Base-by-base conservation (phyloP, 1,140 invertebrate species). In the Drosophila ambigua region DNA sequence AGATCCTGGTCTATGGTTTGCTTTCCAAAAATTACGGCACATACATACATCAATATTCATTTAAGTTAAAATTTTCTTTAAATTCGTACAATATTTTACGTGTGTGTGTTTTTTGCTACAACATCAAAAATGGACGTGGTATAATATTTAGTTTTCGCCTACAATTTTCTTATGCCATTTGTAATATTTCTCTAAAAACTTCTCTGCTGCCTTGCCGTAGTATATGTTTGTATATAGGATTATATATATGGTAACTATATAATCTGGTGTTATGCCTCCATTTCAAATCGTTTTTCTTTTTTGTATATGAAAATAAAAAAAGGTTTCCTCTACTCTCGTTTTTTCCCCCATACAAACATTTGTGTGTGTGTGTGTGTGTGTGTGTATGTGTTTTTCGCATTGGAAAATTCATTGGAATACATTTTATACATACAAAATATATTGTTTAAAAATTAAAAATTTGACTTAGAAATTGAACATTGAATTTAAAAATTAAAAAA, bases 391-490 rank as follows among this genome's bases (percentile, higher is more conserved):
- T 66, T 50, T 35, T 71, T 58, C 45, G 48, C 52, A 57, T 45
- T 75, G 72, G 75, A 66, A 83, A 76, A 66, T 72, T 77, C 28
- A 68, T 74, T 90, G 77, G 77, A 90, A 82, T 90, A 75, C 69
- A 66, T 66, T 62, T 46, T 46, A 58, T 79, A 61, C 43, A 63
- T 39, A 39, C 35, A 39, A 39, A 50, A 72, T 60, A 77, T 68
- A 73, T 57, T 72, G 54, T 74, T 72, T 76, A 53, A 65, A 72
- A 72, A 60, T 45, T 75, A 61, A 49, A 65, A 79, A 79, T 73
- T 83, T 85, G 82, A 85, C 82, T 90, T 90, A 77, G 71, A 83
- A 72, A 77, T 65, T 79, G 63, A 90, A 89, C 82, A 71, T 71
- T 68, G 64, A 71, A 58, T 63, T 59, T 49, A 62, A 61, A 75